phyloP scores from a whole-genome alignment of 2,797 vertebrate genomes.

The Nasua narica region DNA sequence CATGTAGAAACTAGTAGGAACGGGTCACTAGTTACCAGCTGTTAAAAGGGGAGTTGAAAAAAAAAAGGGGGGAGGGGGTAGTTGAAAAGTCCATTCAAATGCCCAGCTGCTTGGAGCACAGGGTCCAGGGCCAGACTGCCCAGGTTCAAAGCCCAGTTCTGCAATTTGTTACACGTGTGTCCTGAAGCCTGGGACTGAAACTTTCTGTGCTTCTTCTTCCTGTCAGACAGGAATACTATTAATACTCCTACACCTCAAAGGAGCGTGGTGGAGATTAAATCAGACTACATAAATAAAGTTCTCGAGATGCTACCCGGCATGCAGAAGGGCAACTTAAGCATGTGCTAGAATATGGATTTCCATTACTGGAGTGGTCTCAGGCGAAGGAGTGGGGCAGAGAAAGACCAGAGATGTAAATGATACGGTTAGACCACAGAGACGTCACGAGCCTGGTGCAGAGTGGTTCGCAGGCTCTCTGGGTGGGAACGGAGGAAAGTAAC shows the following conservation, averaged over 20 bases:
- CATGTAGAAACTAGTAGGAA: neutral
- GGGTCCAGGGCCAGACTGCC: neutral
- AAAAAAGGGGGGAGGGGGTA: neutral
- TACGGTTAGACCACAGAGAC: neutral
- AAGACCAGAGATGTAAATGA: fast-evolving
- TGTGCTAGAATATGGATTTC: neutral
- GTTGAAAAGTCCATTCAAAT: neutral
- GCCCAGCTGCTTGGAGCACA: neutral
- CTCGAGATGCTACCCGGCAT: neutral
- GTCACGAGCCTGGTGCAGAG: no score
- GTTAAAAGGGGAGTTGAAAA: neutral
- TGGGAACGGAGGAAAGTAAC: neutral
- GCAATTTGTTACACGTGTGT: neutral
- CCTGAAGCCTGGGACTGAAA: neutral
- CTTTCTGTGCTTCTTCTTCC: neutral
- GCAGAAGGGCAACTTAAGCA: neutral
- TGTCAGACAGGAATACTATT: neutral
- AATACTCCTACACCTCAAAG: neutral
- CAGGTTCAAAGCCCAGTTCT: neutral
- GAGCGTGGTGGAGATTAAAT: neutral
- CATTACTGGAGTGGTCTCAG: neutral
- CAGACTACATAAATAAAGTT: neutral
- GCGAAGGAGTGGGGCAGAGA: neutral
- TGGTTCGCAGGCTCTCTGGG: no score
- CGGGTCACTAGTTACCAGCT: neutral